Percentiles rank a stretch among this genome's conserved stretches.
Evolutionary conservation across 1,140 invertebrate genomes (phyloP).

Genomic region (roundworm (Caenorhabditis elegans)): WBcel235 BX284606.5:2609001-2609500

Average conservation of each 20-base stretch:
- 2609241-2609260: conserved; percentile 29
- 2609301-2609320: conserved; percentile 34
- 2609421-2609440: background rate
- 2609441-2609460: conserved; percentile 25
- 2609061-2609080: background rate
- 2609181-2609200: background rate
- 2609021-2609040: conserved; percentile 47
- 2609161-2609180: conserved; percentile 22
- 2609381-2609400: conserved; percentile 27
- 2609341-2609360: conserved; percentile 25
- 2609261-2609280: background rate
- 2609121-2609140: conserved; percentile 23
- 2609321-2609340: conserved; percentile 23
- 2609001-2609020: conserved; percentile 37
- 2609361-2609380: conserved; percentile 9
- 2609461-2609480: conserved; percentile 40
- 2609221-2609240: background rate
- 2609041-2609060: background rate
- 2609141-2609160: conserved; percentile 17
- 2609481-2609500: conserved; percentile 12
- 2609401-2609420: background rate
- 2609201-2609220: too few species aligned
- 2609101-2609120: conserved; percentile 27
- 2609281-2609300: conserved; percentile 22
- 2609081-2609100: background rate